Percentiles rank a stretch among this genome's conserved stretches.
These are phyloP conservation scores for Pagetopsis macropterus DNA, from an alignment of 2,797 vertebrate genomes.

Conservation along the genomic window DNA sequence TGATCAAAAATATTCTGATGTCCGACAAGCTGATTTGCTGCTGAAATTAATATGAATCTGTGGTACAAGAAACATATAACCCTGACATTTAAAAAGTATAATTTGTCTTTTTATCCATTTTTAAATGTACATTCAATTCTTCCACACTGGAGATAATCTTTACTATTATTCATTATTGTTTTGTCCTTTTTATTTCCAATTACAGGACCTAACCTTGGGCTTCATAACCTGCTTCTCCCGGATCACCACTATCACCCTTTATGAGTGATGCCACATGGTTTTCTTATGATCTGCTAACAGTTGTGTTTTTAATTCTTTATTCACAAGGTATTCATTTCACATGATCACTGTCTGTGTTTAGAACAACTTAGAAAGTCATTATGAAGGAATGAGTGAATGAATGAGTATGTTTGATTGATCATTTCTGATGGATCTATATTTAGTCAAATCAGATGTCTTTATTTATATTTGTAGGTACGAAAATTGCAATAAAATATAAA, in stretches of 20 bases:
- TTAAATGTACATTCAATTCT: not conserved
- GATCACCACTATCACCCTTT: not conserved
- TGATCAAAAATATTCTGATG: not conserved
- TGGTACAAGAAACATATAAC: conserved; percentile 4
- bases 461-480: conserved; percentile 13
- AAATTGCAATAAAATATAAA: conserved; percentile 3
- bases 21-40: conserved; percentile 2
- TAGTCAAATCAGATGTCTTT: conserved; percentile 1
- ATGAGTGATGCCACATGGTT: not conserved
- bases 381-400: not conserved
- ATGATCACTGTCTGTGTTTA: not conserved
- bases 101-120: not conserved
- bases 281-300: not conserved
- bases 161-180: not conserved
- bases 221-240: not conserved
- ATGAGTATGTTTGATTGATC: not conserved
- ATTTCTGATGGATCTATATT: conserved; percentile 15
- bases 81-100: conserved; percentile 15
- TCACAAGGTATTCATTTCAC: conserved; percentile 19
- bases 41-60: conserved; percentile 7
- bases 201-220: conserved; percentile 48
- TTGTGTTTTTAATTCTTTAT: not conserved
- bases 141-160: not conserved
- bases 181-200: not conserved
- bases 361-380: not conserved